Evolutionary conservation across 2,113 vertebrate genomes (phyloP).

Genomic region (Oriolus oriolus): DNA sequence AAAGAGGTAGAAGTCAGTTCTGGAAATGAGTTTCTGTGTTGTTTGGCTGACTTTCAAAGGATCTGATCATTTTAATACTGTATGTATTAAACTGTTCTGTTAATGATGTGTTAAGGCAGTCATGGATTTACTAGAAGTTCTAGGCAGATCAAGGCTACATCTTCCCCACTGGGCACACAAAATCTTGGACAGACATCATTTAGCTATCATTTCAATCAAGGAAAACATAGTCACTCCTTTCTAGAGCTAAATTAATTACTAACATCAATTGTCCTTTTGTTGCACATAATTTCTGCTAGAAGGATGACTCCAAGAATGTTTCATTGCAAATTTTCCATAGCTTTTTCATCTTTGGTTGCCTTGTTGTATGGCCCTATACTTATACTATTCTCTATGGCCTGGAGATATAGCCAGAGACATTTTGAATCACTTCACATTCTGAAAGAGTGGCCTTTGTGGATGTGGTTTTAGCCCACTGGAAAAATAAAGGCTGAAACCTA

Average conservation of each 20-base stretch:
- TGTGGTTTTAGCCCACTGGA: background rate
- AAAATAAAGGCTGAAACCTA: background rate
- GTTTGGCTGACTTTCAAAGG: constrained; percentile 19
- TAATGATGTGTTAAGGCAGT: constrained; percentile 34
- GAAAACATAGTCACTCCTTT: background rate
- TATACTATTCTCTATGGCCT: background rate
- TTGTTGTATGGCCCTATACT: background rate
- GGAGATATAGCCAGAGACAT: background rate
- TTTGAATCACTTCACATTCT: background rate
- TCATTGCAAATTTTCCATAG: background rate
- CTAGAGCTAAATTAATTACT: background rate
- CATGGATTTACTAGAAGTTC: background rate
- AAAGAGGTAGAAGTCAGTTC: background rate
- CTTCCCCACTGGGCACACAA: background rate
- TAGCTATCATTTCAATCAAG: background rate
- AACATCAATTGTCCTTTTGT: background rate
- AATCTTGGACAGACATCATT: background rate
- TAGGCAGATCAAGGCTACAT: background rate
- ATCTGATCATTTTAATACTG: constrained; percentile 12
- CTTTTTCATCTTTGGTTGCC: background rate
- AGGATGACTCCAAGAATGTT: background rate
- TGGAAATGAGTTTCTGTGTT: background rate
- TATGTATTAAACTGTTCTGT: constrained; percentile 21
- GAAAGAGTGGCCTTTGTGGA: background rate
- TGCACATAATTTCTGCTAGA: background rate